These are phyloP conservation scores for Ranitomeya imitator DNA, from an alignment of 2,113 vertebrate species.

Conservation along the genomic window DNA sequence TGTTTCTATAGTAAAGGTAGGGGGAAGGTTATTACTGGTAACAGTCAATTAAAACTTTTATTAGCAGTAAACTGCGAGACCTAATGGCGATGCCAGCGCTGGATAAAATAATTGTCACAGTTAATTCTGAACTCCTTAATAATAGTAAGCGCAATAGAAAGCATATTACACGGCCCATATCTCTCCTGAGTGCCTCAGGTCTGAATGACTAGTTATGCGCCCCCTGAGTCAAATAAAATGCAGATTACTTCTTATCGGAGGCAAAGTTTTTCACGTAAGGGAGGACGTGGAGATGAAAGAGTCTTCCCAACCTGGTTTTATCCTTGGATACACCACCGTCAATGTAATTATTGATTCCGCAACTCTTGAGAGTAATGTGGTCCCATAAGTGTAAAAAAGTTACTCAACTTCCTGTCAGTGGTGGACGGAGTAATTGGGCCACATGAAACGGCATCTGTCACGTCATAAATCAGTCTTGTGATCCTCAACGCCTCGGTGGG, in stretches of 20 bases:
- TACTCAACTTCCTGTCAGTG: background rate
- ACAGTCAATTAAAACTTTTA: constrained; percentile 84
- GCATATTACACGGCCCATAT: constrained; percentile 86
- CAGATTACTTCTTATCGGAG: constrained; percentile 80
- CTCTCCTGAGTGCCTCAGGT: constrained; percentile 83
- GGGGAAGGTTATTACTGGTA: constrained; percentile 81
- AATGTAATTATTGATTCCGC: background rate
- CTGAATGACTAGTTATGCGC: constrained; percentile 85
- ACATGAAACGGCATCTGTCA: constrained; percentile 1
- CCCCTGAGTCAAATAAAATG: constrained; percentile 85
- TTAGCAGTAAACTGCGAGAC: constrained; percentile 83
- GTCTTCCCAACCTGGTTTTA: constrained; percentile 61
- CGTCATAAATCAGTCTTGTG: background rate
- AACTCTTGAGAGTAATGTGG: background rate
- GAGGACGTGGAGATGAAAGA: constrained; percentile 63
- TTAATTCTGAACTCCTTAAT: constrained; percentile 87
- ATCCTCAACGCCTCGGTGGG: background rate
- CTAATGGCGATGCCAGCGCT: constrained; percentile 78
- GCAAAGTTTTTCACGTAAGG: constrained; percentile 76
- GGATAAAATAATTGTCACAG: constrained; percentile 84
- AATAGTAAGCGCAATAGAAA: constrained; percentile 84
- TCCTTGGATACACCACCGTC: constrained; percentile 62
- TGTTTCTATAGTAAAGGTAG: constrained; percentile 78
- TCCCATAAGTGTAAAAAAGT: background rate
- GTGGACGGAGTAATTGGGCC: background rate